Evolutionary conservation across 2,113 vertebrate species (phyloP).

Genomic region (Heliornis fulica): DNA sequence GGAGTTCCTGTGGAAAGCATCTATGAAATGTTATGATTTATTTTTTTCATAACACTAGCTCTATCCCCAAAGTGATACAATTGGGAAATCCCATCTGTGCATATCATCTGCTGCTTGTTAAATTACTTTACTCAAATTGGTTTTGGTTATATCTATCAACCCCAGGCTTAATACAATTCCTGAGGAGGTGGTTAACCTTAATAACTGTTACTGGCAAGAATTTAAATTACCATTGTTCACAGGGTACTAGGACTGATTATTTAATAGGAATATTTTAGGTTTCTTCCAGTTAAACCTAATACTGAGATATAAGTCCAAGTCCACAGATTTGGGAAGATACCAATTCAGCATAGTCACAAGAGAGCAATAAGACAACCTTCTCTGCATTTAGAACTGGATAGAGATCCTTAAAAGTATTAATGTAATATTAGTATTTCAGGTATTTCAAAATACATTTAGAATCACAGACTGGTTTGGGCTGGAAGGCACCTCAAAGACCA

Average conservation of each 20-base stretch:
- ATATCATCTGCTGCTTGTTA: constrained; percentile 42
- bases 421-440: neutral
- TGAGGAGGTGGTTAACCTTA: constrained; percentile 44
- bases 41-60: neutral
- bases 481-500: too few relatives aligned
- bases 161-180: neutral
- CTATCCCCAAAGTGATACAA: neutral
- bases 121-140: constrained; percentile 25
- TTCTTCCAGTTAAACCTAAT: neutral
- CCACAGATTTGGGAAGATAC: neutral
- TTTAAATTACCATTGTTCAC: neutral
- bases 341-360: neutral
- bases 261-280: neutral
- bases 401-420: neutral
- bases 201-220: neutral
- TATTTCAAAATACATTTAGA: neutral
- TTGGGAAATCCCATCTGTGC: constrained; percentile 57
- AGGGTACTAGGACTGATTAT: neutral
- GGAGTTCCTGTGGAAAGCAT: neutral
- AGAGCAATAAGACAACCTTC: neutral
- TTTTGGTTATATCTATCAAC: constrained; percentile 15
- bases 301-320: neutral
- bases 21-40: neutral
- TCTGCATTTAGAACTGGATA: neutral
- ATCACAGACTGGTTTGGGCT: too few relatives aligned